Evolutionary conservation across 2,888 invertebrate genomes (phyloP).

Genomic region (Leucoma salicis): DNA sequence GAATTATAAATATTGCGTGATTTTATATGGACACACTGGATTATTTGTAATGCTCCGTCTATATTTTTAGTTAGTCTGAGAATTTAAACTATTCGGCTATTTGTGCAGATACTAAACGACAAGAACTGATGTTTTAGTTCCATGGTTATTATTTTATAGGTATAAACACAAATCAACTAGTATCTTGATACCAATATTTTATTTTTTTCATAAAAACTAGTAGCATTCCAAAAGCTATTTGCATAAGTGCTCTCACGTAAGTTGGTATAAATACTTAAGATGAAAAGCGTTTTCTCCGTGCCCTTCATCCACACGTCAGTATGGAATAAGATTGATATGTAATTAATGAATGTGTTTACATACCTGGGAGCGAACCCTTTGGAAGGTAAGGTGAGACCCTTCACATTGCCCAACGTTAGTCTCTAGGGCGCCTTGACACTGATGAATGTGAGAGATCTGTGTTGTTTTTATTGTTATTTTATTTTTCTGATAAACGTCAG

Average conservation of each 20-base stretch:
- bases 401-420: conserved; percentile 21
- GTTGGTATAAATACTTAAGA: background rate
- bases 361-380: conserved; percentile 19
- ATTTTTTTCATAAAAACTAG: too few relatives aligned
- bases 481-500: too few relatives aligned
- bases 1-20: too few relatives aligned
- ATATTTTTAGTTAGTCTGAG: too few relatives aligned
- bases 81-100: too few relatives aligned
- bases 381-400: conserved; percentile 15
- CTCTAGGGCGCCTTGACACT: conserved; percentile 21
- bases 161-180: too few relatives aligned
- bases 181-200: too few relatives aligned
- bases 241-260: background rate
- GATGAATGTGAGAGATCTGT: conserved; percentile 15
- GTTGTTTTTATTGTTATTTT: background rate
- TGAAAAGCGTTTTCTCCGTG: background rate
- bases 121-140: too few relatives aligned
- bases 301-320: conserved; percentile 1
- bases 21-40: too few relatives aligned
- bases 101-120: too few relatives aligned
- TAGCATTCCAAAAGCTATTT: background rate
- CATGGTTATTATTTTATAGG: too few relatives aligned
- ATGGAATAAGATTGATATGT: conserved; percentile 18
- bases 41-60: too few relatives aligned
- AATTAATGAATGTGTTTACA: conserved; percentile 27